phyloP scores from a whole-genome alignment of 2,797 vertebrate genomes.

The Hybognathus amarus region DNA sequence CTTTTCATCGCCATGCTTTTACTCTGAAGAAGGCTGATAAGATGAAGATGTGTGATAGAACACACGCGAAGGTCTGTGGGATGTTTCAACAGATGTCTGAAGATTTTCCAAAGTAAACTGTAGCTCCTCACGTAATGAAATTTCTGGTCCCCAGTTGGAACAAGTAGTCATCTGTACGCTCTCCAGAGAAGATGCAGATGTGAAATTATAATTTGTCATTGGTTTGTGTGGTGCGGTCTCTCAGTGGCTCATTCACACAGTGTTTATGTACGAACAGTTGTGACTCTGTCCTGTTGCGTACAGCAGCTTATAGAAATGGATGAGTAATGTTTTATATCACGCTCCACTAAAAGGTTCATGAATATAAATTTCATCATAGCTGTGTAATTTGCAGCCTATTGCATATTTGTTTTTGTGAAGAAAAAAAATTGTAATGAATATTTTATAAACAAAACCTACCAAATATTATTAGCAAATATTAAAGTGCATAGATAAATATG shows the following conservation, averaged over 20 bases:
- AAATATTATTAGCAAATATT: neutral
- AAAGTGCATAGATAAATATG: too few species aligned
- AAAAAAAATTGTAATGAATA: neutral
- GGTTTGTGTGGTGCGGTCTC: neutral
- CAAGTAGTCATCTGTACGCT: constrained; percentile 5
- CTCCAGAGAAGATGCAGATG: constrained; percentile 39
- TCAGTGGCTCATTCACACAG: neutral
- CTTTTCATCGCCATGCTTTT: constrained; percentile 22
- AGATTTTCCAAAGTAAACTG: constrained; percentile 14
- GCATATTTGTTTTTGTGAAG: neutral
- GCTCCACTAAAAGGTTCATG: neutral
- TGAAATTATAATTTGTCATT: constrained; percentile 11
- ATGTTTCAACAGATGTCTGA: constrained; percentile 47
- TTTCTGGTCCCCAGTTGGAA: neutral
- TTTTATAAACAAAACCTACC: neutral
- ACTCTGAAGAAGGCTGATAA: neutral
- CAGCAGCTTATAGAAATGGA: neutral
- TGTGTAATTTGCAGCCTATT: neutral
- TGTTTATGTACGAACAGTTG: neutral
- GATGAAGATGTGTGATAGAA: neutral
- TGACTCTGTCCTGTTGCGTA: neutral
- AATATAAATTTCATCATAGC: neutral
- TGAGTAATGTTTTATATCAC: neutral
- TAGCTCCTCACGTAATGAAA: constrained; percentile 21
- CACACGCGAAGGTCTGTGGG: neutral